Conservation (phyloP, 2,113 vertebrate genomes). For the Silurus glanis region DNA sequence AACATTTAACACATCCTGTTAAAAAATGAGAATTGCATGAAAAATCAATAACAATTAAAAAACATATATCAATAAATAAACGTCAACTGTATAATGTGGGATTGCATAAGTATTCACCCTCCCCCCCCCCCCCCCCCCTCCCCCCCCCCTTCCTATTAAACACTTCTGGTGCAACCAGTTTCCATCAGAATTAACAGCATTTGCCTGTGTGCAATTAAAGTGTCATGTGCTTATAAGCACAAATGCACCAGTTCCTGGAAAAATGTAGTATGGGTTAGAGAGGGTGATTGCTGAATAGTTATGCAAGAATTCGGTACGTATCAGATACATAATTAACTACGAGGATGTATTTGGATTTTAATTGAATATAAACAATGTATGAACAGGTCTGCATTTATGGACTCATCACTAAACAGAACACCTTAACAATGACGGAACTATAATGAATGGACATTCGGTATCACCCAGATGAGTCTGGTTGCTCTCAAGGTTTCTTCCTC, state of each 20-base stretch:
- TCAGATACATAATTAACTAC: neutral
- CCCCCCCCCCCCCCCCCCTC: too few relatives aligned
- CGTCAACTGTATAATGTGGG: too few relatives aligned
- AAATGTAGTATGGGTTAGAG: neutral
- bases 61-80: too few relatives aligned
- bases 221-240: neutral
- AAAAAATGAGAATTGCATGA: neutral
- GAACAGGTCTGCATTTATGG: too few relatives aligned
- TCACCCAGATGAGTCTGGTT: too few relatives aligned
- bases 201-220: neutral
- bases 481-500: too few relatives aligned
- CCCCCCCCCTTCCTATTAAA: neutral
- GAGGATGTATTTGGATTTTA: too few relatives aligned
- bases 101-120: neutral
- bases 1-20: neutral
- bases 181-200: neutral
- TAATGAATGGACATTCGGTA: too few relatives aligned
- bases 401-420: too few relatives aligned
- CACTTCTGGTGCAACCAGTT: neutral
- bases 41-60: neutral
- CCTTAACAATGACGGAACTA: too few relatives aligned
- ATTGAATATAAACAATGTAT: too few relatives aligned
- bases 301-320: neutral
- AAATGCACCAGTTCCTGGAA: neutral
- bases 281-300: neutral